Conservation (phyloP, 2,888 invertebrate genomes). For the Latheticus oryzae region DNA sequence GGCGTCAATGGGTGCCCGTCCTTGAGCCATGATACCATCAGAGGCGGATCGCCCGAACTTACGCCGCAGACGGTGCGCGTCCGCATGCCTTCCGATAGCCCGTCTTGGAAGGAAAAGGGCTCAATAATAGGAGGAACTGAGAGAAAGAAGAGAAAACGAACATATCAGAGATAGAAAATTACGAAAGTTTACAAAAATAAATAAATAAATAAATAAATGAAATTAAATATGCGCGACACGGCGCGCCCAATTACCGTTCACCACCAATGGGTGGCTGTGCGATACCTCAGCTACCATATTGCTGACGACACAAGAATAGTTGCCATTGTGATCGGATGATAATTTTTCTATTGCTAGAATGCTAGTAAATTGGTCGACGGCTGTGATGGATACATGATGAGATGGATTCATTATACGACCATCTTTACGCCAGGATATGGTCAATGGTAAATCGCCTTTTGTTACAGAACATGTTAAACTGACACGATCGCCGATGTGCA, state of each 20-base stretch:
- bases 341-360: slow-evolving; percentile 82
- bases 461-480: slow-evolving; percentile 81
- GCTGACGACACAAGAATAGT: slow-evolving; percentile 80
- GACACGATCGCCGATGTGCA: slow-evolving; percentile 79
- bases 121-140: slow-evolving; percentile 88
- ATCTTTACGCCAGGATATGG: slow-evolving; percentile 83
- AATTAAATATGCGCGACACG: slow-evolving; percentile 63
- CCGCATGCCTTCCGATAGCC: slow-evolving; percentile 84
- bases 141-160: too few species aligned
- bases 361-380: slow-evolving; percentile 82
- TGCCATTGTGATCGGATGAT: slow-evolving; percentile 81
- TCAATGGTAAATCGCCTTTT: slow-evolving; percentile 81
- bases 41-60: slow-evolving; percentile 83
- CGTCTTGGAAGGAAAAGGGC: slow-evolving; percentile 87
- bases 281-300: slow-evolving; percentile 80
- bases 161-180: slow-evolving; percentile 72
- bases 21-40: slow-evolving; percentile 85
- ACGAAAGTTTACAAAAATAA: too few species aligned
- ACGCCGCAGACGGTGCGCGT: slow-evolving; percentile 85
- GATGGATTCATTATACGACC: slow-evolving; percentile 73
- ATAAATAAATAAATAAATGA: too few species aligned
- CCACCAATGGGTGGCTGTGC: slow-evolving; percentile 79
- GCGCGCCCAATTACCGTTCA: slow-evolving; percentile 77
- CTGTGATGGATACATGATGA: slow-evolving; percentile 74
- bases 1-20: slow-evolving; percentile 79